These are phyloP conservation scores for Kryphioiulus occultus DNA, from an alignment of 2,888 invertebrate species.

Conservation along the genomic window DNA sequence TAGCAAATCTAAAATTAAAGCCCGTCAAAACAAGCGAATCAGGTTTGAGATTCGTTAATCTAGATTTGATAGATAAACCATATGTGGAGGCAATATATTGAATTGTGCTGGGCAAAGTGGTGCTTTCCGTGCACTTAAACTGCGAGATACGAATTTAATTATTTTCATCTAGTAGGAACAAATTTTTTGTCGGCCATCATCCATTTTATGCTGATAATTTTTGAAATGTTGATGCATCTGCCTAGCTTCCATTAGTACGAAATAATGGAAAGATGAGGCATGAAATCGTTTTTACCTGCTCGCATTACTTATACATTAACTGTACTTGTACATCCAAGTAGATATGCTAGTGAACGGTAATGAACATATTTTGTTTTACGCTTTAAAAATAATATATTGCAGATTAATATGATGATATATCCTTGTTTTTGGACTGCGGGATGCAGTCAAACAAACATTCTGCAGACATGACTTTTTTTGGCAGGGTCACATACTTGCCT, in stretches of 20 bases:
- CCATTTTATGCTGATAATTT: neutral
- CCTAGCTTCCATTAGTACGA: neutral
- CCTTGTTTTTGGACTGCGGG: too few species aligned
- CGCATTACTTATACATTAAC: neutral
- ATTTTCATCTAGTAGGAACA: neutral
- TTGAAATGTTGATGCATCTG: neutral
- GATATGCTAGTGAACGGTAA: neutral
- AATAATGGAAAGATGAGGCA: neutral
- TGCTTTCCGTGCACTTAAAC: neutral
- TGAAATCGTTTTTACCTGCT: neutral
- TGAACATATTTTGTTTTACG: neutral
- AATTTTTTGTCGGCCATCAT: neutral
- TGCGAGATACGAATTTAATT: neutral
- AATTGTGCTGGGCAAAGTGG: neutral
- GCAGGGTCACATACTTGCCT: too few species aligned
- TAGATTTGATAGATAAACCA: neutral
- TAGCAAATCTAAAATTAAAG: constrained; percentile 14
- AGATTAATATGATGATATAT: neutral
- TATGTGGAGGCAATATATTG: neutral
- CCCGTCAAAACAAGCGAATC: neutral
- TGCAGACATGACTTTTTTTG: neutral
- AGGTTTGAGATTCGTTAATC: neutral
- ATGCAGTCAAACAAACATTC: neutral
- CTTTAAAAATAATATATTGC: too few species aligned
- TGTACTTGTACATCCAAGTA: neutral